A percentile compares a stretch with the other conserved stretches of the same genome.
Evolutionary conservation across 2,113 vertebrate species (phyloP).

Genomic region (Chlorocebus sabaeus): DNA sequence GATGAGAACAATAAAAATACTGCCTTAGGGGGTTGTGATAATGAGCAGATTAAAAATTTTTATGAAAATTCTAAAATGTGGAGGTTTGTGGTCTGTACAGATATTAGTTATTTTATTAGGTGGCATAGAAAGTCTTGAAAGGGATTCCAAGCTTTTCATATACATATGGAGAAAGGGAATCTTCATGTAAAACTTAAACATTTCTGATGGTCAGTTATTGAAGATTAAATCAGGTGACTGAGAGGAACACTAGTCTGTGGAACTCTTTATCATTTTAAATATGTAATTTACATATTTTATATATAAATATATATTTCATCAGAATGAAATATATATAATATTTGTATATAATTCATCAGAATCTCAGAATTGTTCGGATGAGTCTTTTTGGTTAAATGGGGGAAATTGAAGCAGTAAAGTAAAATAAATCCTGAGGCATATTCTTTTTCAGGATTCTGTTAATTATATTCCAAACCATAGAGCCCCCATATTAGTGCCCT

Average conservation of each 20-base stretch:
- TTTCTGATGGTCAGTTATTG: background rate
- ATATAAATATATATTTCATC: too few relatives aligned
- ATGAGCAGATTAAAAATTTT: background rate
- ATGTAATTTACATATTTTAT: too few relatives aligned
- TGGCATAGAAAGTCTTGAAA: background rate
- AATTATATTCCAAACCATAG: background rate
- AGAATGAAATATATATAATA: too few relatives aligned
- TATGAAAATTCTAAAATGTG: background rate
- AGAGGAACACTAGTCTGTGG: background rate
- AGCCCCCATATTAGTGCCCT: background rate
- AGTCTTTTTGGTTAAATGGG: background rate
- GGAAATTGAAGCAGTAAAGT: background rate
- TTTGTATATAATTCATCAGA: background rate
- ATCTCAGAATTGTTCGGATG: background rate
- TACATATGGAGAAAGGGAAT: background rate
- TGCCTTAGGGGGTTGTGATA: background rate
- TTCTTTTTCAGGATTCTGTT: constrained; percentile 7
- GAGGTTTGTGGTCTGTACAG: background rate
- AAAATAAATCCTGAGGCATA: background rate
- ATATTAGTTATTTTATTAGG: background rate
- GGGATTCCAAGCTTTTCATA: background rate
- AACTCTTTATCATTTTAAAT: background rate
- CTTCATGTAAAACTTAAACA: background rate
- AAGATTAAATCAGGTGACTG: background rate
- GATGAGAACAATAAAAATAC: background rate